phyloP scores from a whole-genome alignment of 2,113 vertebrate genomes.

The Ailuropoda melanoleuca region DNA sequence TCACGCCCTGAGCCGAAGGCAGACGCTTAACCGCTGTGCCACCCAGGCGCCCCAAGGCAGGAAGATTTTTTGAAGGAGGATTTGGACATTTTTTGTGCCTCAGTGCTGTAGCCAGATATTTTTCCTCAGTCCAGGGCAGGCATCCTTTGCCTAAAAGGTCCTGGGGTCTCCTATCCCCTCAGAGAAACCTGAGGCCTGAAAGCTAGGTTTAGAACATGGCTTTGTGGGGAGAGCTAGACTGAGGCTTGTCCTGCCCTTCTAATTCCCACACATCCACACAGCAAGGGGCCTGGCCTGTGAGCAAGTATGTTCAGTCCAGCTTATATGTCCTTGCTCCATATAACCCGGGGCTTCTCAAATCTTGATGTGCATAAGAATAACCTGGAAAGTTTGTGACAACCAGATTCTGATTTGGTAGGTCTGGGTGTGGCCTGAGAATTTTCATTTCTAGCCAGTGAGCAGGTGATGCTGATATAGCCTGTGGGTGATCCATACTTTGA shows the following conservation, averaged over 20 bases:
- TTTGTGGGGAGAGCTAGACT: background rate
- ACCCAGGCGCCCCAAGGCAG: too few species aligned
- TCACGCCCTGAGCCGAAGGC: too few species aligned
- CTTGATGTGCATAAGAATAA: background rate
- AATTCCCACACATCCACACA: background rate
- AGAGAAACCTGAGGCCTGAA: background rate
- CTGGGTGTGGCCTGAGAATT: background rate
- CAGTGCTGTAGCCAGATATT: background rate
- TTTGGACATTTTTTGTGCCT: background rate
- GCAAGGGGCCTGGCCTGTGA: background rate
- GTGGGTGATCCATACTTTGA: background rate
- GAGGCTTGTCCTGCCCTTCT: background rate
- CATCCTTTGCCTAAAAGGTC: background rate
- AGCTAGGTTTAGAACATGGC: background rate
- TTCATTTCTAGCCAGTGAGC: background rate
- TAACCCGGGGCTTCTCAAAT: background rate
- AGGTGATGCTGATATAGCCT: background rate
- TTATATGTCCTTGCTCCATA: background rate
- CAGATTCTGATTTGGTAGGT: background rate
- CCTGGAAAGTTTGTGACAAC: background rate
- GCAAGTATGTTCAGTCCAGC: too few species aligned
- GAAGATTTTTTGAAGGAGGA: background rate
- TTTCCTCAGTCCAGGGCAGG: background rate
- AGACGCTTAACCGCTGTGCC: too few species aligned
- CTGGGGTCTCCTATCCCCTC: background rate